Base-by-base conservation (phyloP, 1,140 invertebrate species). In the Leptoteleia sp. region DNA sequence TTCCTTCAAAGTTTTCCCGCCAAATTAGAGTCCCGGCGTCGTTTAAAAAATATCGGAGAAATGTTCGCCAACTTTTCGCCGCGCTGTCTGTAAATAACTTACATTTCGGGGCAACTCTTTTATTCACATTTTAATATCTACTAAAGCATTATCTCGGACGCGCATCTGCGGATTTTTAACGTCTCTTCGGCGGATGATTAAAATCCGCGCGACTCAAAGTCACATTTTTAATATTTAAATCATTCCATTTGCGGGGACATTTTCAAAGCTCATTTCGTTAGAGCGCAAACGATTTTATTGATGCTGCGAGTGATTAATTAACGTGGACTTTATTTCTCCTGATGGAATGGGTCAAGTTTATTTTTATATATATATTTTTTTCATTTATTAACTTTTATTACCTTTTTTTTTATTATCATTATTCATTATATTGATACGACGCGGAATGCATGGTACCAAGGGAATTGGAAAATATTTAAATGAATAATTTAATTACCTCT, bases 401-500 rank as follows among this genome's bases (percentile, higher is more conserved):
- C n/a, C n/a, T n/a, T n/a, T 29, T 29, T 29, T 19, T 47, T 62
- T 37, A 8, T 11, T 1, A n/a, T n/a, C n/a, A n/a, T n/a, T n/a
- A n/a, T 8, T 27, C 43, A 47, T 48, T 62, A 48, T 5, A 35
- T 62, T 47, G 38, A 48, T 37, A 22, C 17, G 31, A 52, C 29
- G 12, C 15, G 5, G 9, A 57, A 22, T 61, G 42, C 40, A 35
- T 31, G 38, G 47, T 62, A 47, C 16, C 42, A 48, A 38, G 38
- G 31, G 43, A 62, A 59, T 22, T 33, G 7, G 54, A n/a, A 47
- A 27, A 19, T 31, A 13, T 7, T 12, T 9, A 43, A 59, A 42
- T 33, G 22, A 8, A 59, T 59, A 43, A 59, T 22, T 38, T 3
- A 37, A 38, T 54, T 54, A 38, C 16, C 12, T 31, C 19, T 9